Percentiles rank a stretch among this genome's conserved stretches.
phyloP scores from a whole-genome alignment of 2,888 invertebrate species.

The Tachystola acroxantha region DNA sequence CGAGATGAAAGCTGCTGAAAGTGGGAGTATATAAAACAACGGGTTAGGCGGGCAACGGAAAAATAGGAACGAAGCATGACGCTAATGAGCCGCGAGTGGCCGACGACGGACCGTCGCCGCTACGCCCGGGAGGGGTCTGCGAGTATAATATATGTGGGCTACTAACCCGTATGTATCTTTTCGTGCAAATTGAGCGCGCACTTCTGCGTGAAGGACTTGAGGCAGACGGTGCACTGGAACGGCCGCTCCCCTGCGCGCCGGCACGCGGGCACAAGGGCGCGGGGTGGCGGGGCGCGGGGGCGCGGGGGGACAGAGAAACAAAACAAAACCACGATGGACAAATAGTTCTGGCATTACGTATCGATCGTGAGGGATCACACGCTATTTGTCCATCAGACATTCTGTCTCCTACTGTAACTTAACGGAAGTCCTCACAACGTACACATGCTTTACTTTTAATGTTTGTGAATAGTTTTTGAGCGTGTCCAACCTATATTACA shows the following conservation, averaged over 20 bases:
- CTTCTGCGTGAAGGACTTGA: conserved; percentile 81
- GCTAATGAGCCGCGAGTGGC: conserved; percentile 64
- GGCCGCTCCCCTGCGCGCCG: conserved; percentile 78
- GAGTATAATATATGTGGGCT: conserved; percentile 74
- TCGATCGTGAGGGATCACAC: conserved; percentile 66
- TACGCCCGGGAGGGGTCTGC: conserved; percentile 59
- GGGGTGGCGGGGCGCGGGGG: conserved; percentile 41
- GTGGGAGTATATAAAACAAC: conserved; percentile 53
- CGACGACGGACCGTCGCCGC: conserved; percentile 41
- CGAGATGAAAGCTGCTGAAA: conserved; percentile 65
- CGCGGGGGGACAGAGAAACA: conserved; percentile 75
- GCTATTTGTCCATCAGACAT: conserved; percentile 76
- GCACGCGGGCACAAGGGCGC: conserved; percentile 47
- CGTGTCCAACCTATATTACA: conserved; percentile 57
- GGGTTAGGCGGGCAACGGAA: conserved; percentile 74
- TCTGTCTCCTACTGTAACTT: conserved; percentile 61
- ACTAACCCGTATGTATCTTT: conserved; percentile 81
- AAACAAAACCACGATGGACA: conserved; percentile 78
- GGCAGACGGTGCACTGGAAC: conserved; percentile 80
- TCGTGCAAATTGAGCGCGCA: conserved; percentile 81
- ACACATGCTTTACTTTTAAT: conserved; percentile 72
- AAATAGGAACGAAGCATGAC: conserved; percentile 69
- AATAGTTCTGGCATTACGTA: conserved; percentile 63
- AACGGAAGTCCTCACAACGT: conserved; percentile 68
- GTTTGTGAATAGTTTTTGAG: conserved; percentile 80